Conservation (phyloP, 2,888 invertebrate species). For the Drosophila planitibia region DNA sequence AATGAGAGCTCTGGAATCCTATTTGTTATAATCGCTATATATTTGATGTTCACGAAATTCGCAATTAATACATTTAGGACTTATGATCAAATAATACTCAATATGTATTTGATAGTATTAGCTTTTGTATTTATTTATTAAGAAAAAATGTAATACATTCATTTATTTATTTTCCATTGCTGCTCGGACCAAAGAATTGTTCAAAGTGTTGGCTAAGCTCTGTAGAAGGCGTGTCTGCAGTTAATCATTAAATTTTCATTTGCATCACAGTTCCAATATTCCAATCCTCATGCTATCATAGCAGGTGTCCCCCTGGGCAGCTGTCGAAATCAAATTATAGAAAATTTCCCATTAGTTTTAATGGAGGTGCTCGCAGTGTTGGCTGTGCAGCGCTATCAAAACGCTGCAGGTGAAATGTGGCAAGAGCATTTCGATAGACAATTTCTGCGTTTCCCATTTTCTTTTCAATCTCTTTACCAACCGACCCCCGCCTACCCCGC, state of each 20-base stretch:
- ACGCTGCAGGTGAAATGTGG: slow-evolving; percentile 73
- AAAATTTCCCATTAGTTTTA: slow-evolving; percentile 81
- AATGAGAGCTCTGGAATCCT: no score
- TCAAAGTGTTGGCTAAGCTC: not conserved
- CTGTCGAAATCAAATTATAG: slow-evolving; percentile 78
- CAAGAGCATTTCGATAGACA: slow-evolving; percentile 71
- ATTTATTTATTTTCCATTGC: not conserved
- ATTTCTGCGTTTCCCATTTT: slow-evolving; percentile 57
- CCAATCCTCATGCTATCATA: not conserved
- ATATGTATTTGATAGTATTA: not conserved
- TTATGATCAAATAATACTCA: not conserved
- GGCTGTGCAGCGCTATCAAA: slow-evolving; percentile 58
- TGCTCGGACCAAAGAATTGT: not conserved
- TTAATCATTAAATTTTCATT: slow-evolving; percentile 10
- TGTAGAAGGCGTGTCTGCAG: not conserved
- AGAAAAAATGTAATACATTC: no score
- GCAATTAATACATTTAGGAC: not conserved
- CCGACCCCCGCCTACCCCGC: not conserved
- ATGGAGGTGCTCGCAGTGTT: slow-evolving; percentile 58
- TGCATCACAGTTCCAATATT: not conserved
- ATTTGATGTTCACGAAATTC: not conserved
- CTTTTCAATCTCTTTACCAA: slow-evolving; percentile 30
- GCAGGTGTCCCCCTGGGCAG: slow-evolving; percentile 7
- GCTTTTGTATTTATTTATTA: not conserved
- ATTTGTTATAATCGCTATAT: not conserved